A percentile compares a stretch with the other conserved stretches of the same genome.
phyloP scores from a whole-genome alignment of 2,113 vertebrate genomes.

The Gasterosteus nipponicus region DNA sequence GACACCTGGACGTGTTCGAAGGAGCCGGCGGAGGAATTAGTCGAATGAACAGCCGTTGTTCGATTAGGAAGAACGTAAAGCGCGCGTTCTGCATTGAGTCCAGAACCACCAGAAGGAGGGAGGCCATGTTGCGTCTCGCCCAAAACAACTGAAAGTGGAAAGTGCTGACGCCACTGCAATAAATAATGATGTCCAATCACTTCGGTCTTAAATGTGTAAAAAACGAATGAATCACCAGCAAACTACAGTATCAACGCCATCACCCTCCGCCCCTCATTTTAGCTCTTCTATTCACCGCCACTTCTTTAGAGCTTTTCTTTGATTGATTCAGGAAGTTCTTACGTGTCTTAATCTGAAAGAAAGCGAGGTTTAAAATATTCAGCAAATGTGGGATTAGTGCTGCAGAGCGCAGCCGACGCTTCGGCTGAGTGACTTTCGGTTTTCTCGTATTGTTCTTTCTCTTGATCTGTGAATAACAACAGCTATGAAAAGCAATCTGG shows the following conservation, averaged over 20 bases:
- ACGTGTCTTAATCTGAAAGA: slow-evolving; percentile 11
- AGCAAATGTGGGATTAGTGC: slow-evolving; percentile 51
- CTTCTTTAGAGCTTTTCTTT: slow-evolving; percentile 2
- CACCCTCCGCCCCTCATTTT: neutral
- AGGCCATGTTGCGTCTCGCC: slow-evolving; percentile 36
- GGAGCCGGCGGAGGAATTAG: slow-evolving; percentile 58
- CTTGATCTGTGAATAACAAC: slow-evolving; percentile 44
- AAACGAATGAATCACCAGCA: slow-evolving; percentile 6
- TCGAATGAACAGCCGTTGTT: slow-evolving; percentile 68
- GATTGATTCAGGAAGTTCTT: slow-evolving; percentile 30
- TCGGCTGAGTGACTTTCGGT: slow-evolving; percentile 46
- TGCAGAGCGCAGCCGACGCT: slow-evolving; percentile 19
- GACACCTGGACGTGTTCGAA: slow-evolving; percentile 60
- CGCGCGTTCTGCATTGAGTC: slow-evolving; percentile 25
- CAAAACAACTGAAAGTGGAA: slow-evolving; percentile 26
- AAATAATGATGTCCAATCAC: slow-evolving; percentile 25
- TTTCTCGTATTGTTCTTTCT: slow-evolving; percentile 25
- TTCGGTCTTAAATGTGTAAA: slow-evolving; percentile 15
- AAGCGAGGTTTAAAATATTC: slow-evolving; percentile 46
- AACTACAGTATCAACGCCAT: neutral
- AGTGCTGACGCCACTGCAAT: slow-evolving; percentile 21
- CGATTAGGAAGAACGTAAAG: slow-evolving; percentile 26
- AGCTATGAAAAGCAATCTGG: slow-evolving; percentile 25
- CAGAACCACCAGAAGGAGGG: slow-evolving; percentile 10
- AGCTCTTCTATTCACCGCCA: neutral